Base-by-base conservation (phyloP, 1,140 invertebrate species). In the Nephotettix cincticeps region DNA sequence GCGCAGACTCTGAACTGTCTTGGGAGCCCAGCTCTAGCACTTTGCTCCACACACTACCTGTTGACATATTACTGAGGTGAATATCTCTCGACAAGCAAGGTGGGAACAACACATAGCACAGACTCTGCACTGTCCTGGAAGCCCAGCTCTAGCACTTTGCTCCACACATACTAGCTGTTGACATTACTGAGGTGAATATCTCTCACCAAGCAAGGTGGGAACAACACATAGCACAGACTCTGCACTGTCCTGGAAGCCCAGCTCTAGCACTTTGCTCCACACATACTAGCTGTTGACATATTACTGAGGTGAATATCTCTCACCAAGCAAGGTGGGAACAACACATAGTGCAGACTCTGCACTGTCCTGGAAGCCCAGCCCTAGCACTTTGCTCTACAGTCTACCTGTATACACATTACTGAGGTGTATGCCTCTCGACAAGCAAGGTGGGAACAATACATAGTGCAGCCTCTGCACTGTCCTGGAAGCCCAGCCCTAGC, bases 61-160 rank as follows among this genome's bases (percentile, higher is more conserved):
- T 28, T 81, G 77, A 71, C 93, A 74, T 85, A 86, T 69, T 86
- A 83, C 45, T 88, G 84, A 28, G 91, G 91, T 36, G 82, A 78
- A 80, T 93, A 90, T 72, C 94, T 85, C 82, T 96, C 94, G 0
- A 93, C 93, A 70, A 91, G 85, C 51, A 95, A 80, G 63, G 89
- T 88, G 9, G 94, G 93, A 45, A 81, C 83, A 58, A 91, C 86
- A 76, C 83, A 80, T 79, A 92, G 84, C 71, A 83, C 79, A 30
- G 85, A 84, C 43, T 83, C 77, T 25, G 82, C 77, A 61, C 81
- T 81, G 4, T 86, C 83, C 71, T 85, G 83, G n/a, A 86, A 84
- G 19, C 77, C 73, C 19, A 89, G 78, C 30, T 84, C 80, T 32
- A 94, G 86, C 9, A 91, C 79, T 78, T 89, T 89, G 72, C 90